phyloP scores from a whole-genome alignment of 2,888 invertebrate genomes.

The Metacarcinus magister region DNA sequence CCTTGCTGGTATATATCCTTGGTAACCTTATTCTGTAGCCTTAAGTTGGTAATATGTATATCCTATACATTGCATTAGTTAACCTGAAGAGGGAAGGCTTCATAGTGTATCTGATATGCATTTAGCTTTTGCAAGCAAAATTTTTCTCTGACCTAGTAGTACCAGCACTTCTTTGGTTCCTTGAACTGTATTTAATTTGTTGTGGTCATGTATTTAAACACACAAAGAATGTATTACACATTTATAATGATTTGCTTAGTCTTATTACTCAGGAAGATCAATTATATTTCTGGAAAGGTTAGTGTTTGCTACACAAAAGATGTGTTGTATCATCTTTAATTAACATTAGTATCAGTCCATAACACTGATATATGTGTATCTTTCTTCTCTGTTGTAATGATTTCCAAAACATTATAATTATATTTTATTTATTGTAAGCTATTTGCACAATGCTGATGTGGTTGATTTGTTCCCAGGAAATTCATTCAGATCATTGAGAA shows the following conservation, averaged over 20 bases:
- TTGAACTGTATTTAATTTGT: neutral
- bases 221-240: neutral
- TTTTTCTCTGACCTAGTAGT: neutral
- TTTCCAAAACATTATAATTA: neutral
- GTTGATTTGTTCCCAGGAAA: conserved; percentile 66
- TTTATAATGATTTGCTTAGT: neutral
- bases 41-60: neutral
- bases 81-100: neutral
- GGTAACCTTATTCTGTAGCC: neutral
- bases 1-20: neutral
- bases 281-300: neutral
- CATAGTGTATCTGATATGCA: neutral
- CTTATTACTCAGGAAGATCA: neutral
- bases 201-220: neutral
- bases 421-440: neutral
- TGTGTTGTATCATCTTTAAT: neutral
- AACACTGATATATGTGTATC: neutral
- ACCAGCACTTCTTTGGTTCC: neutral
- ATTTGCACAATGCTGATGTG: neutral
- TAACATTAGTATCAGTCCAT: neutral
- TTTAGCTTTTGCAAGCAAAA: neutral
- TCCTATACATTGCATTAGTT: neutral
- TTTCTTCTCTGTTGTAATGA: neutral
- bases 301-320: neutral
- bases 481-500: conserved; percentile 70